A percentile compares a stretch with the other conserved stretches of the same genome.
phyloP scores from a whole-genome alignment of 2,797 vertebrate species.

The Psittacula echo region DNA sequence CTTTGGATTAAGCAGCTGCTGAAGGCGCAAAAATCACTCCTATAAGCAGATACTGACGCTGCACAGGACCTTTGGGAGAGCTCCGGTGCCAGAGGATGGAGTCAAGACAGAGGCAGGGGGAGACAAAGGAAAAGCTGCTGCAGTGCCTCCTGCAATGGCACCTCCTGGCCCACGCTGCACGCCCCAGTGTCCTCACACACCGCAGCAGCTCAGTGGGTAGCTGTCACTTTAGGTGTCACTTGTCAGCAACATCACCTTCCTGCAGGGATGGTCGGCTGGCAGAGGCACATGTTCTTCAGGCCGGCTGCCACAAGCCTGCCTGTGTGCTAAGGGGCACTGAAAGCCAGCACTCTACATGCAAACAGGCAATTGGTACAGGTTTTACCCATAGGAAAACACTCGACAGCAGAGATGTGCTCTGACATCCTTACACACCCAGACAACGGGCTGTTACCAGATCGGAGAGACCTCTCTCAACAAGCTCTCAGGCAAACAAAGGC shows the following conservation, averaged over 20 bases:
- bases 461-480: background rate
- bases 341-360: background rate
- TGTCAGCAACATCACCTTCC: rapidly evolving
- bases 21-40: background rate
- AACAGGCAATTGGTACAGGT: background rate
- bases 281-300: background rate
- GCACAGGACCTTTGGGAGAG: background rate
- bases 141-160: too few relatives aligned
- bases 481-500: background rate
- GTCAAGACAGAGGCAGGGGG: rapidly evolving
- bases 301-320: background rate
- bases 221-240: background rate
- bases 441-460: too few relatives aligned
- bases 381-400: rapidly evolving
- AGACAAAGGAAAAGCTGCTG: background rate
- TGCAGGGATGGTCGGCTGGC: background rate
- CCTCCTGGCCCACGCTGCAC: rapidly evolving
- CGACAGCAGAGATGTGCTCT: rapidly evolving
- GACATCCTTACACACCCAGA: background rate
- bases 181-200: background rate
- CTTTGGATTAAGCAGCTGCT: constrained; percentile 1
- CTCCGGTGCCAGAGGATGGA: background rate
- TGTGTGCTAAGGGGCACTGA: background rate
- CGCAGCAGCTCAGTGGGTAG: background rate
- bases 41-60: background rate